Percentiles rank a stretch among this genome's conserved stretches.
Conservation (phyloP, 2,797 vertebrate genomes). For the Hephaestus fuliginosus region DNA sequence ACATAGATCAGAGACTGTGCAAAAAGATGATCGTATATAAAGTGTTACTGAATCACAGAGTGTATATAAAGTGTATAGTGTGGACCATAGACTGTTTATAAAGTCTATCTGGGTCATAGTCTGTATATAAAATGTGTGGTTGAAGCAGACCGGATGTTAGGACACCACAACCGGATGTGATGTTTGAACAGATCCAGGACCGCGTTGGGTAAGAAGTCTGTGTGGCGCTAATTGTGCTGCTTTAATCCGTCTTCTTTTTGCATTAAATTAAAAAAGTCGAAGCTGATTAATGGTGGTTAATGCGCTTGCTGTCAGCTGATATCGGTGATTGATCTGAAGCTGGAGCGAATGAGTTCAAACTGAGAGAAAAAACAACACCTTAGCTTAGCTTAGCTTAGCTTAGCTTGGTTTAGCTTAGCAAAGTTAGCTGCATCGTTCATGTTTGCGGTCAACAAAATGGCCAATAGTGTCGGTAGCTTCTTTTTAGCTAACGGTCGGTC, state of each 20-base stretch:
- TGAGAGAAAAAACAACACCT: conserved; percentile 4
- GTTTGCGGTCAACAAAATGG: conserved; percentile 65
- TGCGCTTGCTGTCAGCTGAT: rapidly evolving
- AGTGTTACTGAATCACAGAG: too few species aligned
- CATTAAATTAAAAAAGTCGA: rapidly evolving
- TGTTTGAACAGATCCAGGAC: conserved; percentile 68
- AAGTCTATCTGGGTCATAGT: too few species aligned
- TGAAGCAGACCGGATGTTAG: background rate
- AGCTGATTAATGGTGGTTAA: rapidly evolving
- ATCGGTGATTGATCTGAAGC: rapidly evolving
- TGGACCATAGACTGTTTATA: too few species aligned
- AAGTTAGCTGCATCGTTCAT: conserved; percentile 47
- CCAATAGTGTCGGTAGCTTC: conserved; percentile 30
- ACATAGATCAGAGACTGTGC: too few species aligned
- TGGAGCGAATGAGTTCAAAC: background rate
- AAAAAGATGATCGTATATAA: too few species aligned
- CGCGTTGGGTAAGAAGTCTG: conserved; percentile 80
- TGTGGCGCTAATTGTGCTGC: background rate
- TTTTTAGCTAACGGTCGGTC: conserved; percentile 21
- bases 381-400: conserved; percentile 64
- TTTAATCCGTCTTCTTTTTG: background rate
- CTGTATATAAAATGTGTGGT: too few species aligned
- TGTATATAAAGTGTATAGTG: too few species aligned
- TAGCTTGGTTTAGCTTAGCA: conserved; percentile 67
- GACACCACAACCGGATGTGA: conserved; percentile 77